Conservation (phyloP, 2,888 invertebrate genomes). For the Melipona beecheii region DNA sequence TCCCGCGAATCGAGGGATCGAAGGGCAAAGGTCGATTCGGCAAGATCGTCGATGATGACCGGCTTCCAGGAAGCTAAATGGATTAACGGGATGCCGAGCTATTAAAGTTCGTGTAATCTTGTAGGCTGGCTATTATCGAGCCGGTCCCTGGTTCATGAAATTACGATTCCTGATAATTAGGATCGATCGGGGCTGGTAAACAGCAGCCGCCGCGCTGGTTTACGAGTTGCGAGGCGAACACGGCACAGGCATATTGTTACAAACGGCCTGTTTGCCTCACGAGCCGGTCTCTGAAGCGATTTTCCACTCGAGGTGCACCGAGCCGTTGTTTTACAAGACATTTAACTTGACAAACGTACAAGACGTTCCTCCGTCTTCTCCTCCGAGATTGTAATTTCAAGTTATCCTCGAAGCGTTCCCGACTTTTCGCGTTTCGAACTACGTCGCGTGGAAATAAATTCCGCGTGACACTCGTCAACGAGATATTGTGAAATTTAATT, state of each 20-base stretch:
- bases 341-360: background rate
- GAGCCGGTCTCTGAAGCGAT: background rate
- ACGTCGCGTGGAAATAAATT: too few species aligned
- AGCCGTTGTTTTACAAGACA: background rate
- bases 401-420: background rate
- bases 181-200: constrained; percentile 21
- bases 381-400: background rate
- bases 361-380: background rate
- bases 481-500: background rate
- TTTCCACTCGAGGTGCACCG: background rate
- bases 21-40: constrained; percentile 31
- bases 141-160: constrained; percentile 13
- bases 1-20: constrained; percentile 7
- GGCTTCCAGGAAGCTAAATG: constrained; percentile 6
- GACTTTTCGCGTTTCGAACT: background rate
- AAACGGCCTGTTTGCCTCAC: background rate
- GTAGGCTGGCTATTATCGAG: constrained; percentile 15
- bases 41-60: constrained; percentile 20
- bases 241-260: background rate
- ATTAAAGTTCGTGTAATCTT: constrained; percentile 42
- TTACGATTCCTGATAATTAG: constrained; percentile 46
- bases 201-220: background rate
- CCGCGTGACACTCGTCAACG: background rate
- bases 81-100: constrained; percentile 41
- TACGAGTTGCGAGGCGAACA: background rate